These are phyloP conservation scores for Dryococelus australis DNA, from an alignment of 2,888 invertebrate genomes.

Conservation along the genomic window DNA sequence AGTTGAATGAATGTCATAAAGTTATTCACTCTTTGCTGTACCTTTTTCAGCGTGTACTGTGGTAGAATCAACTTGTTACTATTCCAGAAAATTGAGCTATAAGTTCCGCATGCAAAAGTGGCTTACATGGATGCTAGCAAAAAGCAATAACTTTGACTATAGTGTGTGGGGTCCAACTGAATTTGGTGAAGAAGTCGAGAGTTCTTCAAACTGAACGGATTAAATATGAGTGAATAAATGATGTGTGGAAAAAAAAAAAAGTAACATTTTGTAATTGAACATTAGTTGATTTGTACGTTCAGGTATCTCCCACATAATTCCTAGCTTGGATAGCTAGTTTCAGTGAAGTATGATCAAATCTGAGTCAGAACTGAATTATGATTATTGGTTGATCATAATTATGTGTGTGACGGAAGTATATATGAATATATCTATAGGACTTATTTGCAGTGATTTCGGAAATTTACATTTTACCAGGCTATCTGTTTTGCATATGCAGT, in stretches of 20 bases:
- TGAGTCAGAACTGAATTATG: not conserved
- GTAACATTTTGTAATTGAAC: not conserved
- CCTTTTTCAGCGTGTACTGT: slow-evolving; percentile 1
- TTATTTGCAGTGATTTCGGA: not conserved
- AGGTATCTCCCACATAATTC: not conserved
- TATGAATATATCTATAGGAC: not conserved
- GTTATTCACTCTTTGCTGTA: not conserved
- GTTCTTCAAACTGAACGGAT: not conserved
- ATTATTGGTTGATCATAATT: not conserved
- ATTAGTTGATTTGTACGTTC: not conserved
- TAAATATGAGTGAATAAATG: not conserved
- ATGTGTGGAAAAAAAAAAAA: not conserved
- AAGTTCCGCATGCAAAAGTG: not conserved
- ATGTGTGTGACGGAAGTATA: not conserved
- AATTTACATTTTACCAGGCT: not conserved
- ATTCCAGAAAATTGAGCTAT: not conserved
- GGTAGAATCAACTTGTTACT: not conserved
- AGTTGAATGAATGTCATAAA: not conserved
- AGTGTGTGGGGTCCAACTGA: not conserved
- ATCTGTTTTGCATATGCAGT: not conserved
- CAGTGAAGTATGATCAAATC: not conserved
- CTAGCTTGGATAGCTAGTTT: not conserved
- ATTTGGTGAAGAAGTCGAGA: not conserved
- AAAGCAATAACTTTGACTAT: not conserved
- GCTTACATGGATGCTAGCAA: slow-evolving; percentile 5